phyloP scores from a whole-genome alignment of 2,888 invertebrate genomes.

The Acrobasis repandana region DNA sequence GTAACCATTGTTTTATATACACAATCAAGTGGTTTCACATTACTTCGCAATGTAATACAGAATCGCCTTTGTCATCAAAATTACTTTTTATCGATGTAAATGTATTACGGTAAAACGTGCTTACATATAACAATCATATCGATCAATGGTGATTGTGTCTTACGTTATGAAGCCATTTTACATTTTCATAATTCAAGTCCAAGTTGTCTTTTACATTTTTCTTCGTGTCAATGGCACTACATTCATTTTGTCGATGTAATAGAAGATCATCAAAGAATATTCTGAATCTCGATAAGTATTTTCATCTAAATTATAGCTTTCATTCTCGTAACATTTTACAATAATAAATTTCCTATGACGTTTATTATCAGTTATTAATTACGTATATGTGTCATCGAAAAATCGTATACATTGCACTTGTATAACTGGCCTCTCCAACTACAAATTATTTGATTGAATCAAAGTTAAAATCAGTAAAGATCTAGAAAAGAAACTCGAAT shows the following conservation, averaged over 20 bases:
- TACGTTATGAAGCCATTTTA: no score
- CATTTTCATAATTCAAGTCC: constrained; percentile 43
- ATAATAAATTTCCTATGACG: constrained; percentile 73
- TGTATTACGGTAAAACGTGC: no score
- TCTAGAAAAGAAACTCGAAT: constrained; percentile 65
- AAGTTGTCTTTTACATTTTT: constrained; percentile 55
- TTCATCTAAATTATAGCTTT: constrained; percentile 66
- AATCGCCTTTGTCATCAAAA: no score
- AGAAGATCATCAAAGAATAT: constrained; percentile 70
- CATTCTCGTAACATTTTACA: constrained; percentile 74
- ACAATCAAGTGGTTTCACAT: constrained; percentile 54
- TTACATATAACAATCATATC: no score
- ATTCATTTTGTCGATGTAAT: constrained; percentile 54
- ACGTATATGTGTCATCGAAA: constrained; percentile 81
- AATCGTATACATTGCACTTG: constrained; percentile 84
- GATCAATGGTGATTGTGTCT: no score
- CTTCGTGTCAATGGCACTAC: constrained; percentile 59
- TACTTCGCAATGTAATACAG: no score
- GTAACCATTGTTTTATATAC: constrained; percentile 75
- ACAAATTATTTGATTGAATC: constrained; percentile 51
- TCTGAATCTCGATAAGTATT: constrained; percentile 53
- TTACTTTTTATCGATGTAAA: no score
- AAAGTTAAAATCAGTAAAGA: constrained; percentile 59
- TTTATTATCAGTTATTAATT: constrained; percentile 77
- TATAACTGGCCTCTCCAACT: constrained; percentile 79